These are phyloP conservation scores for Fragum sueziense DNA, from an alignment of 2,888 invertebrate genomes.

Conservation along the genomic window DNA sequence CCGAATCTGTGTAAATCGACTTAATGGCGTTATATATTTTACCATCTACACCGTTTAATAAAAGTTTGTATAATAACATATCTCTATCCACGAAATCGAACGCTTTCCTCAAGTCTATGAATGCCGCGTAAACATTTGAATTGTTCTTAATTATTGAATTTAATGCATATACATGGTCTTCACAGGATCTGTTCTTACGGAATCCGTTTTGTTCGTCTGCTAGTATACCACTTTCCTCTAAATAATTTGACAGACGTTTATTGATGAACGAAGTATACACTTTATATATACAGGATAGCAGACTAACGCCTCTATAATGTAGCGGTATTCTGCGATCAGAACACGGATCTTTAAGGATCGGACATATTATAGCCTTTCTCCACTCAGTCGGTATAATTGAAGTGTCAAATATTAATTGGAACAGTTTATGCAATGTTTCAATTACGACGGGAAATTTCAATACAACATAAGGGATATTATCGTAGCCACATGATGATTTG, in stretches of 20 bases:
- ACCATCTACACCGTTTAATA: constrained; percentile 27
- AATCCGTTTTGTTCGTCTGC: constrained; percentile 47
- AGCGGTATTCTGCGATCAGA: constrained; percentile 25
- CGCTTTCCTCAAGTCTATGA: constrained; percentile 11
- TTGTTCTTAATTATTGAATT: constrained; percentile 24
- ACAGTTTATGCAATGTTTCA: constrained; percentile 22
- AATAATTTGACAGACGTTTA: constrained; percentile 29
- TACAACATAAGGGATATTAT: constrained; percentile 32
- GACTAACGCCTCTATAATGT: constrained; percentile 39
- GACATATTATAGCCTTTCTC: constrained; percentile 35
- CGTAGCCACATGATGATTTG: constrained; percentile 3
- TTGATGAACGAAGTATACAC: constrained; percentile 41
- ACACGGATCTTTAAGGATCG: constrained; percentile 13
- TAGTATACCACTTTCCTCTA: constrained; percentile 28
- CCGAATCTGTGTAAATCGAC: not conserved
- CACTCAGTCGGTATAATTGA: constrained; percentile 25
- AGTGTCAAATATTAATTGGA: constrained; percentile 27
- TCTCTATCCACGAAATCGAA: constrained; percentile 31
- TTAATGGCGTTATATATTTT: constrained; percentile 23
- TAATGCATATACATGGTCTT: constrained; percentile 36
- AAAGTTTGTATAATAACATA: constrained; percentile 39
- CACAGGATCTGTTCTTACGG: constrained; percentile 32
- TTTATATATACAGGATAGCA: constrained; percentile 40
- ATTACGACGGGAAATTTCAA: constrained; percentile 28
- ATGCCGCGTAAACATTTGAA: constrained; percentile 8